Evolutionary conservation across 2,113 vertebrate genomes (phyloP).

Genomic region (Steatornis caripensis): DNA sequence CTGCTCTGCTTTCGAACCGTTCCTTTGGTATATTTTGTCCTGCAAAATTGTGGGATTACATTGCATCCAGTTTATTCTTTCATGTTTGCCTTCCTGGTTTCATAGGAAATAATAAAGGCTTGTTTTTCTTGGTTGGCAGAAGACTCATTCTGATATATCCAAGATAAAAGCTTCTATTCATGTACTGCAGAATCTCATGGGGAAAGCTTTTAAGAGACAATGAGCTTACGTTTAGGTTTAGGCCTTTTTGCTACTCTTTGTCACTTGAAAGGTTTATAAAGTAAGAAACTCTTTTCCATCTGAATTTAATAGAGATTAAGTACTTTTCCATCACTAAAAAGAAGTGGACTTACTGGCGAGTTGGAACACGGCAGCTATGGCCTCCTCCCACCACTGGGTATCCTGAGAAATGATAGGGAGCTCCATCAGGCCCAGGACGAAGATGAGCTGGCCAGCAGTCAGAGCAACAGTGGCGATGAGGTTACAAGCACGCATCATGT

Average conservation of each 20-base stretch:
- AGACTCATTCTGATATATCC: background rate
- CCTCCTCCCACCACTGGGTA: slow-evolving; percentile 99
- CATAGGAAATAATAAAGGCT: slow-evolving; percentile 7
- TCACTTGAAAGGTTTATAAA: background rate
- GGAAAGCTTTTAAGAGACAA: background rate
- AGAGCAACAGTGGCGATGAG: slow-evolving; percentile 92
- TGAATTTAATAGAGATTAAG: background rate
- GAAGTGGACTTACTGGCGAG: slow-evolving; percentile 89
- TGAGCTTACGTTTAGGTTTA: background rate
- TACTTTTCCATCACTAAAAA: background rate
- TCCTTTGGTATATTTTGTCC: background rate
- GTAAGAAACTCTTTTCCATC: background rate
- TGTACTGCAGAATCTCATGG: background rate
- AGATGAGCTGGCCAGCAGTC: slow-evolving; percentile 91
- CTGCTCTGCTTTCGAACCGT: background rate
- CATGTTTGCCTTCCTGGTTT: slow-evolving; percentile 1
- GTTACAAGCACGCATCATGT: slow-evolving; percentile 99
- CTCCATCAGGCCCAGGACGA: slow-evolving; percentile 86
- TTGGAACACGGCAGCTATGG: slow-evolving; percentile 95
- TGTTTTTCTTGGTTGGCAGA: slow-evolving; percentile 12
- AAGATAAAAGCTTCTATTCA: background rate
- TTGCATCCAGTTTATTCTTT: background rate
- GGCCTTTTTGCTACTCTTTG: background rate
- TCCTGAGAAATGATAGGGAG: slow-evolving; percentile 86
- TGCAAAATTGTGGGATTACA: background rate